Evolutionary conservation across 2,797 vertebrate species (phyloP), one percentile per base, ranked within the genome.

Genomic region (Strix occidentalis): DNA sequence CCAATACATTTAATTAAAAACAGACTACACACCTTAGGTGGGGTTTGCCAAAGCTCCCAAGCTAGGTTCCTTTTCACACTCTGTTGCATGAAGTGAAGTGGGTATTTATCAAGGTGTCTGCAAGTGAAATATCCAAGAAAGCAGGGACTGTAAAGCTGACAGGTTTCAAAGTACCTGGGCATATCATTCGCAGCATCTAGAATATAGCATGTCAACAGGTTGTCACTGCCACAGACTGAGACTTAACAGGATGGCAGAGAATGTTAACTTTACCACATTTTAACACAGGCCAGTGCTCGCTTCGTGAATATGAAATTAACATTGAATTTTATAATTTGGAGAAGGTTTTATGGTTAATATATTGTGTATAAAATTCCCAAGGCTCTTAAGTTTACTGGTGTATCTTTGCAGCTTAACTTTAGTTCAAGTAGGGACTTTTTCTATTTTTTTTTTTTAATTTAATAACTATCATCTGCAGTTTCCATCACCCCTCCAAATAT

Each of bases 111-210:
- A 58, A 92, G 57, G 72, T 85, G 60, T 24, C 64, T 89, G 41
- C 20, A 70, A 87, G 51, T 61, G 72, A 95, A 93, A 76, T 63
- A 86, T 25, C 54, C 51, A 91, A 86, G 79, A 65, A 86, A 87
- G 35, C 46, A 84, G 35, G 46, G 65, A 64, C 33, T 93, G 43
- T 43, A 89, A 91, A 84, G 69, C 43, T 93, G 82, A 25, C 91
- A 96, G 61, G 33, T 92, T 61, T 89, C 65, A 75, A 54, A 94
- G 84, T 57, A 95, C 92, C 91, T 96, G 82, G 26, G 51, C 60
- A 63, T 58, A 65, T 23, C 14, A 78, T 51, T 53, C 2, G 2
- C 51, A 84, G 87, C 51, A 76, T 24, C 46, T 81, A 94, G 57
- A 90, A 50, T 48, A 85, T 0, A 83, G 43, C 68, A 77, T 9